These are phyloP conservation scores for Phymastichus coffea DNA, from an alignment of 1,140 invertebrate species.

Conservation along the genomic window DNA sequence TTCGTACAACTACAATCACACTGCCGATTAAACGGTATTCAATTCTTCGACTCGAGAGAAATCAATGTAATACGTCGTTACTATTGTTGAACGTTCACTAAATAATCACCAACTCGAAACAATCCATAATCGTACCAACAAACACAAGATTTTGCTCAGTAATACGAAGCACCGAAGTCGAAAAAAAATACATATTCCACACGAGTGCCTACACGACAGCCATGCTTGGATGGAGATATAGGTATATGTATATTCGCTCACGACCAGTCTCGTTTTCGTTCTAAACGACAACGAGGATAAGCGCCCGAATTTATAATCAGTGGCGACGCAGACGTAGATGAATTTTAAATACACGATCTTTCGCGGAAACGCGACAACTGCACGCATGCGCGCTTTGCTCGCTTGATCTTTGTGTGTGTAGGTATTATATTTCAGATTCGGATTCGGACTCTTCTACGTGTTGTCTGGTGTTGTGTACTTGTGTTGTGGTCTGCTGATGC, in stretches of 20 bases:
- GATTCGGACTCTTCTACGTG: no score
- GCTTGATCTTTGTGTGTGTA: neutral
- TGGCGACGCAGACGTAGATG: neutral
- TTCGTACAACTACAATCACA: no score
- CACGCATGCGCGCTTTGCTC: constrained; percentile 23
- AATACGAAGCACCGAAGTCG: no score
- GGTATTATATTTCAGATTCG: neutral
- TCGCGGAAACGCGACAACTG: neutral
- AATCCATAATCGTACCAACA: constrained; percentile 2
- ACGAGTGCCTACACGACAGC: no score
- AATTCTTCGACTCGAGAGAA: no score
- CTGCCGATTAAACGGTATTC: no score
- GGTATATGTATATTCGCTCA: no score
- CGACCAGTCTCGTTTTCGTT: constrained; percentile 4
- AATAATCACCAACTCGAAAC: constrained; percentile 11
- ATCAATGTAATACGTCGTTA: no score
- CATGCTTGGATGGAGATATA: neutral
- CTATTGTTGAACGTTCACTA: no score
- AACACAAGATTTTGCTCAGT: neutral
- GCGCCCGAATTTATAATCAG: constrained; percentile 18
- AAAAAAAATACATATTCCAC: no score
- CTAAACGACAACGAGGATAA: constrained; percentile 12
- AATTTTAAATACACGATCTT: constrained; percentile 15
- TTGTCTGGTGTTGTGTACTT: neutral
- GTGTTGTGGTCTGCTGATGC: neutral